These are phyloP conservation scores for Zygaena filipendulae DNA, from an alignment of 2,888 invertebrate genomes.

Conservation along the genomic window DNA sequence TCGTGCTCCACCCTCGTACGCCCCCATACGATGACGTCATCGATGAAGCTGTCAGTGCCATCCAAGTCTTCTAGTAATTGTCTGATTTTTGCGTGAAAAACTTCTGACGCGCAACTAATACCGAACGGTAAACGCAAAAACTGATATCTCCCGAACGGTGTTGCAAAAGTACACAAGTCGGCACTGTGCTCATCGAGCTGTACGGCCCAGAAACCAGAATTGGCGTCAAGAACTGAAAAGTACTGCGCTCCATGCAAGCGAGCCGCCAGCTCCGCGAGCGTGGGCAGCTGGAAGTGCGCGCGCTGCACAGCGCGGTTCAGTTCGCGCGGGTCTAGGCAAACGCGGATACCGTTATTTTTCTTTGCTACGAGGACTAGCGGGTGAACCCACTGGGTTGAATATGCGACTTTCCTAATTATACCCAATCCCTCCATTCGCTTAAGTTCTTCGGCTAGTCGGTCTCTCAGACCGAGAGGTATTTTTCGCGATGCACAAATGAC, in stretches of 20 bases:
- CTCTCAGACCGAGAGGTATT: conserved; percentile 5
- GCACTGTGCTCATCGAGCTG: conserved; percentile 11
- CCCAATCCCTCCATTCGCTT: conserved; percentile 9
- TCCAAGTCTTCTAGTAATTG: conserved; percentile 13
- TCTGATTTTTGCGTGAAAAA: conserved; percentile 7
- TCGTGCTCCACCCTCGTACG: conserved; percentile 13
- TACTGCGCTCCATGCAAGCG: conserved; percentile 6
- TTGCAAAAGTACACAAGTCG: conserved; percentile 8
- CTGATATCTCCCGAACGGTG: conserved; percentile 9
- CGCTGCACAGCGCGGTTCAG: conserved; percentile 9
- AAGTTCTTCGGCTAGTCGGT: conserved; percentile 4
- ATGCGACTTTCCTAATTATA: conserved; percentile 10
- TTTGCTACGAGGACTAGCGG: too few relatives aligned
- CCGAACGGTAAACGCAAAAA: conserved; percentile 9
- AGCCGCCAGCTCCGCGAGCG: conserved; percentile 9
- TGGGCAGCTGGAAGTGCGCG: conserved; percentile 11
- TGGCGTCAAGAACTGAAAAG: conserved; percentile 11
- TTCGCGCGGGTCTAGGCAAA: conserved; percentile 4
- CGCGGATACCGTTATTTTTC: conserved; percentile 1
- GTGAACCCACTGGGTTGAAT: conserved; percentile 10
- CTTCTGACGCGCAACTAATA: conserved; percentile 8
- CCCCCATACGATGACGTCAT: conserved; percentile 17
- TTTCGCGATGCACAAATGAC: conserved; percentile 12
- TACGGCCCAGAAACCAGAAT: conserved; percentile 10
- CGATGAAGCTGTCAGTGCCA: conserved; percentile 14